Conservation (phyloP, 2,797 vertebrate species). For the Hoplostethus atlanticus region DNA sequence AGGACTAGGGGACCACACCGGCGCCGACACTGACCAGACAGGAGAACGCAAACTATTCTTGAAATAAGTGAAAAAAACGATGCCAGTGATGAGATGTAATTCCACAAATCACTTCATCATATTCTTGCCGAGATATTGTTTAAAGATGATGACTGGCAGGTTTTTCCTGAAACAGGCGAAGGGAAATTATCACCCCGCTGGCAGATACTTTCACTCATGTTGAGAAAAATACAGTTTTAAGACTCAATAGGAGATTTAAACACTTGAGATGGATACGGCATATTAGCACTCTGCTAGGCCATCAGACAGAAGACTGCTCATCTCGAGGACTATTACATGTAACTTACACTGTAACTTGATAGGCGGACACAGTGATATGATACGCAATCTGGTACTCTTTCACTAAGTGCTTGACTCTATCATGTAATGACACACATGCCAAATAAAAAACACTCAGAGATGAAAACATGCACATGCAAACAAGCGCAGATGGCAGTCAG, state of each 20-base stretch:
- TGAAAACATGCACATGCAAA: not conserved
- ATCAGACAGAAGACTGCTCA: slow-evolving; percentile 34
- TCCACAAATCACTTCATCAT: too few relatives aligned
- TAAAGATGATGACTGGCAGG: too few relatives aligned
- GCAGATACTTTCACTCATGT: too few relatives aligned
- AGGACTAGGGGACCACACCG: too few relatives aligned
- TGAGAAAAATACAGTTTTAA: not conserved
- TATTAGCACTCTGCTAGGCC: slow-evolving; percentile 19
- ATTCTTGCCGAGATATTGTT: too few relatives aligned
- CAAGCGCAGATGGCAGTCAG: not conserved
- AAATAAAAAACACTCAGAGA: slow-evolving; percentile 1
- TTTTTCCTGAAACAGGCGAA: too few relatives aligned
- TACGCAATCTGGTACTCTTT: not conserved
- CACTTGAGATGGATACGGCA: not conserved
- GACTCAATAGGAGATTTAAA: not conserved
- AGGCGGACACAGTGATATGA: slow-evolving; percentile 10
- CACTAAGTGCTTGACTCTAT: slow-evolving; percentile 26
- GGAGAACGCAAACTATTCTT: too few relatives aligned
- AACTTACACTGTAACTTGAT: slow-evolving; percentile 56
- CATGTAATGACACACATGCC: not conserved
- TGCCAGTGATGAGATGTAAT: too few relatives aligned
- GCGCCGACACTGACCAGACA: too few relatives aligned
- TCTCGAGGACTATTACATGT: slow-evolving; percentile 30
- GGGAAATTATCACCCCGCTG: too few relatives aligned
- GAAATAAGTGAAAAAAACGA: too few relatives aligned